Base-by-base conservation (phyloP, 2,888 invertebrate genomes). In the Scrobipalpa costella region DNA sequence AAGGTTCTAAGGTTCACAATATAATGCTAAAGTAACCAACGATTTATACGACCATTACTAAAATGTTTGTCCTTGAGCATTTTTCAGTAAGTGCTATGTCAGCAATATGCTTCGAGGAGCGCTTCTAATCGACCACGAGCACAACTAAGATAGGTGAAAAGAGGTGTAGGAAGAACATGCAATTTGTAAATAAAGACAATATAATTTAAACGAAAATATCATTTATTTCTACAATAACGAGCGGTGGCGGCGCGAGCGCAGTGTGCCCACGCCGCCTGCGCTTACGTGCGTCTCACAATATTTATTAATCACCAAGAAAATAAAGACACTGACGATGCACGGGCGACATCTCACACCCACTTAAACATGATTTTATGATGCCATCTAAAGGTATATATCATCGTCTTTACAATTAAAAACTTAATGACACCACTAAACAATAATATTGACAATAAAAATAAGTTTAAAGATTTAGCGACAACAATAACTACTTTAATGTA, bases 191-290 rank as follows among this genome's bases (percentile, higher is more conserved):
- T 67, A 67, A 68, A 66, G 34, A 62, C 36, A 52, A 47, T 47
- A 83, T 83, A 74, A 71, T 81, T 80, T 90, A 90, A 90, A 90
- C 90, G 90, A 90, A 90, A 90, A 90, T 90, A 90, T 90, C 88
- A 88, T 90, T 90, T 90, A 90, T 90, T 90, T 88, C 90, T 90
- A 90, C 83, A 86, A 83, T 86, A 88, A 86, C 82, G 86, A 49
- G 61, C 61, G 78, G 79, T 83, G 80, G 75, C 83, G 79, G 78
- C 79, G 75, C 74, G 74, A 73, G 75, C 73, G 71, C 70, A 66
- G 76, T 70, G 67, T 76, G 77, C 77, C 72, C 74, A 69, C 76
- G 73, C 74, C 76, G 80, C 76, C 81, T 73, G 72, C 80, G 76
- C 84, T 78, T 79, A 79, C 83, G 87, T 88, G 88, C 87, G 84